Evolutionary conservation across 2,888 invertebrate species (phyloP).

Genomic region (Argyresthia albistria): DNA sequence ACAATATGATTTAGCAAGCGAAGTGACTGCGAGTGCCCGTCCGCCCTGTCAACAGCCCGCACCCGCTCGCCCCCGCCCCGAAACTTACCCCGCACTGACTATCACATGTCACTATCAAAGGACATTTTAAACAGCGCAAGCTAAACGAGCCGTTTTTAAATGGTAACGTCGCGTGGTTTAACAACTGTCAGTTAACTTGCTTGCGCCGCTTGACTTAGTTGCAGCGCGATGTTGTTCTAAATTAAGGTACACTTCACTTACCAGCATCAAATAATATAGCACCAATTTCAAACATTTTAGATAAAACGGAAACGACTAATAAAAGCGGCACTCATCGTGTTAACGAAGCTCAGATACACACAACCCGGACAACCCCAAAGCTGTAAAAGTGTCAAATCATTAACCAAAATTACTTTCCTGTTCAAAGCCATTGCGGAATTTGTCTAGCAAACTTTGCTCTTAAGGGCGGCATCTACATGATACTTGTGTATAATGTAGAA

Average conservation of each 20-base stretch:
- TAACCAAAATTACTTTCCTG: conserved; percentile 45
- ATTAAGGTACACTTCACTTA: no score
- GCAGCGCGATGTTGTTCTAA: no score
- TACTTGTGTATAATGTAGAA: no score
- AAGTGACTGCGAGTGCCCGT: not conserved
- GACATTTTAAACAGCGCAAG: no score
- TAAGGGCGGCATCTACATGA: no score
- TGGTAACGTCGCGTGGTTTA: no score
- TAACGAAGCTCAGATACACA: conserved; percentile 34
- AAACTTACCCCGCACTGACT: not conserved
- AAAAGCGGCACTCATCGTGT: conserved; percentile 39
- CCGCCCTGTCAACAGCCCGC: not conserved
- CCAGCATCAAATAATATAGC: not conserved
- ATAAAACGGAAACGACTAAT: conserved; percentile 29
- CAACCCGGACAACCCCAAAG: conserved; percentile 14
- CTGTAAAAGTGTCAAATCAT: conserved; percentile 53
- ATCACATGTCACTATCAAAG: not conserved
- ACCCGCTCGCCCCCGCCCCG: not conserved
- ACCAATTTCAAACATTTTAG: not conserved
- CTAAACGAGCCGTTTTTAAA: no score
- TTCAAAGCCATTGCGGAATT: conserved; percentile 18
- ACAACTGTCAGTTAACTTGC: no score
- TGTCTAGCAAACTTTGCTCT: not conserved
- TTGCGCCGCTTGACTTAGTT: no score
- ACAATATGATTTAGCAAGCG: not conserved